A percentile compares a stretch with the other conserved stretches of the same genome.
These are phyloP conservation scores for Epinephelus moara DNA, from an alignment of 2,113 vertebrate genomes.

Conservation along the genomic window DNA sequence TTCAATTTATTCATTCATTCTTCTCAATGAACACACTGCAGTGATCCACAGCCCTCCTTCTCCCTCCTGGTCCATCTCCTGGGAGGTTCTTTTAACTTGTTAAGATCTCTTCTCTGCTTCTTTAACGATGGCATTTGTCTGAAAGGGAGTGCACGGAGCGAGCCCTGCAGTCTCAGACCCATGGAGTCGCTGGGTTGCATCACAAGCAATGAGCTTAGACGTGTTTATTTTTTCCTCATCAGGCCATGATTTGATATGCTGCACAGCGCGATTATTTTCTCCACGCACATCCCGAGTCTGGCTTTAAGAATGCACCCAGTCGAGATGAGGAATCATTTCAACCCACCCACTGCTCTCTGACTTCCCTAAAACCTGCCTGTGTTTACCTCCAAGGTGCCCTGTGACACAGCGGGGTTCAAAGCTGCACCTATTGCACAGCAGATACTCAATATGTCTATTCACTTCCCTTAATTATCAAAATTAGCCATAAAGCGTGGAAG, in stretches of 20 bases:
- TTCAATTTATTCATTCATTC: constrained; percentile 71
- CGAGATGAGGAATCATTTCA: constrained; percentile 34
- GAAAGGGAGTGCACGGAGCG: constrained; percentile 9
- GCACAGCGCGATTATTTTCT: constrained; percentile 23
- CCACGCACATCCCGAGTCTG: neutral
- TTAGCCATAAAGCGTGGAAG: constrained; percentile 44
- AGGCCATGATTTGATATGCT: constrained; percentile 35
- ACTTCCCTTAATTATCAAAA: constrained; percentile 61
- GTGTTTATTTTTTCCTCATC: constrained; percentile 41
- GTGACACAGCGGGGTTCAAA: constrained; percentile 30
- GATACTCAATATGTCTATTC: constrained; percentile 55
- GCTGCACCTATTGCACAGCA: constrained; percentile 26
- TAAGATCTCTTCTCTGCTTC: constrained; percentile 38
- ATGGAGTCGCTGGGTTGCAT: constrained; percentile 15
- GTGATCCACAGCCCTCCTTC: constrained; percentile 53
- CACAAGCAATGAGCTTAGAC: constrained; percentile 31
- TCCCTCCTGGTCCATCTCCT: constrained; percentile 34
- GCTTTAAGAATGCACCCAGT: constrained; percentile 22
- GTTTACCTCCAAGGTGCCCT: constrained; percentile 44
- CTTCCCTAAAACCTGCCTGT: constrained; percentile 15
- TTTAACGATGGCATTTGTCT: constrained; percentile 36
- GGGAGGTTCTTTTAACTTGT: constrained; percentile 53
- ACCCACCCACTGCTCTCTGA: neutral
- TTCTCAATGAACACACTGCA: constrained; percentile 59
- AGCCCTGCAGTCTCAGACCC: neutral